Conservation (phyloP, 2,888 invertebrate genomes). For the Tenthredo amoena region DNA sequence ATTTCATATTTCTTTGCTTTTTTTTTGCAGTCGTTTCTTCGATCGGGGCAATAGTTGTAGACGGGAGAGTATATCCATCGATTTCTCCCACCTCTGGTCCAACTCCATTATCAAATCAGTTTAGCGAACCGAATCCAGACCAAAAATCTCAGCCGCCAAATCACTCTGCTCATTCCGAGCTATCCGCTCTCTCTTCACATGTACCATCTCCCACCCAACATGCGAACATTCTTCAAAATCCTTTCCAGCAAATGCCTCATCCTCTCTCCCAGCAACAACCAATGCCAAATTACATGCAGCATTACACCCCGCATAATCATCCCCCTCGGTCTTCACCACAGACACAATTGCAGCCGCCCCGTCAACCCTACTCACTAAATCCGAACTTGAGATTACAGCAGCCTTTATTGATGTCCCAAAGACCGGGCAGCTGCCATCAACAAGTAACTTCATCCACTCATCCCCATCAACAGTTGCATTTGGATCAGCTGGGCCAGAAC, state of each 20-base stretch:
- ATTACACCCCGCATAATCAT: conserved; percentile 74
- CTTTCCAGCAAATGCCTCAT: conserved; percentile 59
- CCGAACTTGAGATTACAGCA: conserved; percentile 74
- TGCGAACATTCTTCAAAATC: conserved; percentile 58
- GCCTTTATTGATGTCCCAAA: conserved; percentile 70
- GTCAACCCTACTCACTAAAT: conserved; percentile 69
- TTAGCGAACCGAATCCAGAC: conserved; percentile 72
- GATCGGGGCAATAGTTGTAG: conserved; percentile 90
- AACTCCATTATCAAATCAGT: conserved; percentile 66
- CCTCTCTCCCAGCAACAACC: conserved; percentile 67
- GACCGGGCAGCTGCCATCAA: conserved; percentile 72
- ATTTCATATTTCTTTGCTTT: neutral
- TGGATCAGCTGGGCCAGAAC: conserved; percentile 71
- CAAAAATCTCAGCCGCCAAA: conserved; percentile 70
- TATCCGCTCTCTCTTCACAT: conserved; percentile 70
- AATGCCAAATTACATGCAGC: conserved; percentile 75
- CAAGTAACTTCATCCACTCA: conserved; percentile 82
- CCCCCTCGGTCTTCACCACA: conserved; percentile 74
- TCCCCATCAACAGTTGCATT: conserved; percentile 79
- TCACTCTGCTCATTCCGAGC: conserved; percentile 58
- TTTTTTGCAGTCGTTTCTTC: conserved; percentile 83
- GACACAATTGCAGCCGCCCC: conserved; percentile 64
- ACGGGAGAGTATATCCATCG: conserved; percentile 88
- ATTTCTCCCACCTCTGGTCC: conserved; percentile 68
- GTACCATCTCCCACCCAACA: conserved; percentile 61